These are phyloP conservation scores for Amblyteles armatorius DNA, from an alignment of 2,888 invertebrate species.

Conservation along the genomic window DNA sequence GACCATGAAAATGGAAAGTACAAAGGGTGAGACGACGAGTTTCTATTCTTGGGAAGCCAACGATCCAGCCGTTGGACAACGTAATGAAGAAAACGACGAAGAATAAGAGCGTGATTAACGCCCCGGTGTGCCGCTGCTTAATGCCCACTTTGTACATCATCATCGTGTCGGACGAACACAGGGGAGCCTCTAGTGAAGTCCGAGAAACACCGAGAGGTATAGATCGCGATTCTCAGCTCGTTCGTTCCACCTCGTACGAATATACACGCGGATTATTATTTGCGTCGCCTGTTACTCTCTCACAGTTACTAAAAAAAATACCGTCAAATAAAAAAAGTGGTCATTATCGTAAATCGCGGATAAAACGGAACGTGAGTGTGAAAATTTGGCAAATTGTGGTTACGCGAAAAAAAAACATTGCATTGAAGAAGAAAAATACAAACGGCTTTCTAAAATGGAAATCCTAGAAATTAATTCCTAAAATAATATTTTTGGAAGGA, in stretches of 20 bases:
- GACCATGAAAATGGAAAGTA: conserved; percentile 3
- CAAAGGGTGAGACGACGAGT: neutral
- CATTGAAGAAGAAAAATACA: neutral
- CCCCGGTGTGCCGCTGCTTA: conserved; percentile 72
- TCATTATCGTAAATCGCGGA: conserved; percentile 75
- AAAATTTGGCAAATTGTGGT: conserved; percentile 43
- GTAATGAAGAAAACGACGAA: conserved; percentile 27
- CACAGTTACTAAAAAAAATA: conserved; percentile 20
- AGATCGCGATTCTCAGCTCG: conserved; percentile 17
- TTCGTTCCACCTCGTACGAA: conserved; percentile 10
- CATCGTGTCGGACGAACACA: conserved; percentile 70
- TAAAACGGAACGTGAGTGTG: conserved; percentile 61
- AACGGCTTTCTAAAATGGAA: neutral
- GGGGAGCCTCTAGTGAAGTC: conserved; percentile 43
- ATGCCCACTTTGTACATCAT: conserved; percentile 77
- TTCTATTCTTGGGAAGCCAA: conserved; percentile 8
- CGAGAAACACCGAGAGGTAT: neutral
- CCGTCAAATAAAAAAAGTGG: conserved; percentile 72
- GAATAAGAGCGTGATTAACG: conserved; percentile 74
- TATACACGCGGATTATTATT: conserved; percentile 26
- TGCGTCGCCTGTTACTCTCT: conserved; percentile 2
- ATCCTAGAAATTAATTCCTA: neutral
- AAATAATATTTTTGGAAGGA: neutral
- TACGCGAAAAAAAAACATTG: neutral
- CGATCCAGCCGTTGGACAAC: conserved; percentile 15